phyloP scores from a whole-genome alignment of 2,113 vertebrate species.

The Corvus moneduloides region DNA sequence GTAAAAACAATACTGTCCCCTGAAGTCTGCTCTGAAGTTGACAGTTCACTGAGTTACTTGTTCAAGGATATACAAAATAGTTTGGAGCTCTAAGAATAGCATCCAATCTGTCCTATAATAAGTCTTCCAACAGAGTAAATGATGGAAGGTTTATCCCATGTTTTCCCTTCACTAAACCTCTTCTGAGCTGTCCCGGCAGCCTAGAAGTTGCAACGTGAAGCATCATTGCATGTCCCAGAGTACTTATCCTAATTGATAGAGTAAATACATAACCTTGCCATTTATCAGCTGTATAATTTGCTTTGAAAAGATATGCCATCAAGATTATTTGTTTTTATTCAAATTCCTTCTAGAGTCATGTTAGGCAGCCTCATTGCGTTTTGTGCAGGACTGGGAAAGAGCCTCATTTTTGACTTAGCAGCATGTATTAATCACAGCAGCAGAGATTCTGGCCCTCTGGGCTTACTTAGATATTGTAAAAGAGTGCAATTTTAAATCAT shows the following conservation, averaged over 20 bases:
- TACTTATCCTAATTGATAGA: background rate
- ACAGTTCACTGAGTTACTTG: background rate
- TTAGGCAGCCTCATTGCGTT: background rate
- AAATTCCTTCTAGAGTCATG: background rate
- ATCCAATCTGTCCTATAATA: background rate
- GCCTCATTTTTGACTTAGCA: background rate
- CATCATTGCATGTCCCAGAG: background rate
- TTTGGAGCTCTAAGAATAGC: background rate
- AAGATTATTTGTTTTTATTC: constrained; percentile 5
- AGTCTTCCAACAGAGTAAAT: background rate
- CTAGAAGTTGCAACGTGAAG: background rate
- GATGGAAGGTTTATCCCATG: background rate
- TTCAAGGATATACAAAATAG: background rate
- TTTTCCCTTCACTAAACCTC: background rate
- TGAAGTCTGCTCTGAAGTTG: background rate
- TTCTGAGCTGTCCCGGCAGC: background rate
- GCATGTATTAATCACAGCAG: constrained; percentile 4
- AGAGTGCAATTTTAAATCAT: constrained; percentile 6
- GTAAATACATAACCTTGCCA: background rate
- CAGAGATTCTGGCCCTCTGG: background rate
- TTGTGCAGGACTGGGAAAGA: background rate
- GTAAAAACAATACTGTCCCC: background rate
- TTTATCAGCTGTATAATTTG: background rate
- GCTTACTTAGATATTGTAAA: background rate
- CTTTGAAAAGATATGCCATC: background rate